phyloP scores from a whole-genome alignment of 2,113 vertebrate species.

The Thymallus thymallus region DNA sequence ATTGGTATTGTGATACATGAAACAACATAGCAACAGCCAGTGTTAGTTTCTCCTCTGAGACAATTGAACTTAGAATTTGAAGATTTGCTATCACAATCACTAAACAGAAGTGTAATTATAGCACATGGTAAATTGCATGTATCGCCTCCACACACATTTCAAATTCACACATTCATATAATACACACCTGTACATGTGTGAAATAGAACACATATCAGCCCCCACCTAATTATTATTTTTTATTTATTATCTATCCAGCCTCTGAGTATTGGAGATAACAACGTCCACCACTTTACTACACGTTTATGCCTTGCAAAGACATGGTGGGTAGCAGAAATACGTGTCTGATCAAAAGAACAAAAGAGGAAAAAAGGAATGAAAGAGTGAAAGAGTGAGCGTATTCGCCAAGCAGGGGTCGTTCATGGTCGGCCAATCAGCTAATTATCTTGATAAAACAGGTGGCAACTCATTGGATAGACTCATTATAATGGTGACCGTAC shows the following conservation, averaged over 20 bases:
- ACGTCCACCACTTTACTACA: background rate
- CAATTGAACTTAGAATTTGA: background rate
- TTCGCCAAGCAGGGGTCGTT: slow-evolving; percentile 57
- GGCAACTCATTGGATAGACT: slow-evolving; percentile 67
- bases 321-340: background rate
- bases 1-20: background rate
- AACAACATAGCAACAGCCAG: background rate
- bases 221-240: too few relatives aligned
- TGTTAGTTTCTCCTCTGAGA: background rate
- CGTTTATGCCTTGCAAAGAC: background rate
- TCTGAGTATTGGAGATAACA: slow-evolving; percentile 22
- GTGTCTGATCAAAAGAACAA: background rate
- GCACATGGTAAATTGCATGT: background rate
- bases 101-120: background rate
- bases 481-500: slow-evolving; percentile 65
- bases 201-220: too few relatives aligned
- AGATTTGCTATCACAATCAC: background rate
- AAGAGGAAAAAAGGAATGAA: background rate
- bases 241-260: background rate
- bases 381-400: background rate
- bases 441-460: slow-evolving; percentile 71
- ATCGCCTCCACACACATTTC: background rate
- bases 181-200: too few relatives aligned
- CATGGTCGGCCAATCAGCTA: slow-evolving; percentile 68
- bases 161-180: background rate